Conservation (phyloP, 1,140 invertebrate species). For the Nixonia krombeini region DNA sequence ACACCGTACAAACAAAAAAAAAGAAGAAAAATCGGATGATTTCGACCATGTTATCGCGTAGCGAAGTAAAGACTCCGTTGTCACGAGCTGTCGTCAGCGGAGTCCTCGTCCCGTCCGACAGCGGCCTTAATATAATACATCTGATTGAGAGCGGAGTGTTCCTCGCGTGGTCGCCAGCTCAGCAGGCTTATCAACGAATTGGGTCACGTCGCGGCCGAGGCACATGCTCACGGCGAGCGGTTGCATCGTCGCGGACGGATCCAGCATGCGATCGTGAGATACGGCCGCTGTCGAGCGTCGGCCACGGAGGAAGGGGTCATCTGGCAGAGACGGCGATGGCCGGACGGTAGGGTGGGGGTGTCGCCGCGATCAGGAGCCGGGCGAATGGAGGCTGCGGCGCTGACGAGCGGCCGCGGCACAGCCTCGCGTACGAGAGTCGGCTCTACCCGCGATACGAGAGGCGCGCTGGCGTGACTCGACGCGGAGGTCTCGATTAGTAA, state of each 20-base stretch:
- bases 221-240: slow-evolving; percentile 41
- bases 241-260: neutral
- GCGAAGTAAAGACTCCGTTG: too few species aligned
- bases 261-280: slow-evolving; percentile 57
- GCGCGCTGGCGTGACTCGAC: too few species aligned
- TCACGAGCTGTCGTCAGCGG: slow-evolving; percentile 20
- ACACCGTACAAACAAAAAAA: too few species aligned
- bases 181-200: slow-evolving; percentile 58
- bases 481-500: slow-evolving; percentile 56
- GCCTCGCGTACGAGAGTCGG: slow-evolving; percentile 13
- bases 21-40: too few species aligned
- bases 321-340: slow-evolving; percentile 24
- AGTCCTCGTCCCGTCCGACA: slow-evolving; percentile 23
- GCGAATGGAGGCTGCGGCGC: slow-evolving; percentile 35
- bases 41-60: too few species aligned
- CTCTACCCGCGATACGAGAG: too few species aligned
- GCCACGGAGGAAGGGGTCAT: slow-evolving; percentile 21
- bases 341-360: slow-evolving; percentile 51
- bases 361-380: slow-evolving; percentile 49
- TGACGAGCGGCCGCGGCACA: slow-evolving; percentile 19
- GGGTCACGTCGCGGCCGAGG: slow-evolving; percentile 56
- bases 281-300: slow-evolving; percentile 32
- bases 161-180: slow-evolving; percentile 26
- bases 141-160: slow-evolving; percentile 40
- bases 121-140: slow-evolving; percentile 32